Conservation (phyloP, 2,113 vertebrate genomes). For the Oreochromis niloticus region DNA sequence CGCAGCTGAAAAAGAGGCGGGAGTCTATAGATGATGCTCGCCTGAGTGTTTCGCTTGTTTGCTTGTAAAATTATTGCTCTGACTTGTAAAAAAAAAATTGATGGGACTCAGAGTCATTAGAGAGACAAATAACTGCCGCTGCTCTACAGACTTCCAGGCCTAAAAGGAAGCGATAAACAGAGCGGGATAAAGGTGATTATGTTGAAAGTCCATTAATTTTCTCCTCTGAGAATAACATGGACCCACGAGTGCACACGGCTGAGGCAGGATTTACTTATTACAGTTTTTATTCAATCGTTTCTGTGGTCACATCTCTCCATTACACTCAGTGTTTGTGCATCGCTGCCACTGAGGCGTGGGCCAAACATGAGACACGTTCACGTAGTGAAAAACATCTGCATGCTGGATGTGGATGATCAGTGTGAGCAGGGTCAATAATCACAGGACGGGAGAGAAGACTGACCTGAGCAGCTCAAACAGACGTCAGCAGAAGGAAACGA, state of each 20-base stretch:
- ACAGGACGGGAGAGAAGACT: background rate
- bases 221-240: background rate
- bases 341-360: background rate
- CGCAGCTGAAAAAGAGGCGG: background rate
- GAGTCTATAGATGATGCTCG: background rate
- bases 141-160: background rate
- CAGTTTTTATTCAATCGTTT: background rate
- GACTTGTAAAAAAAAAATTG: background rate
- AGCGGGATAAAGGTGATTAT: background rate
- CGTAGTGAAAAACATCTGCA: background rate
- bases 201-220: background rate
- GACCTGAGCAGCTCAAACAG: background rate
- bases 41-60: background rate
- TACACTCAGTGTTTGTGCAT: background rate
- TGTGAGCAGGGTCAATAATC: background rate
- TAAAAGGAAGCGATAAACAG: constrained; percentile 2
- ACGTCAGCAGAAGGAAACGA: background rate
- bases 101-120: constrained; percentile 4
- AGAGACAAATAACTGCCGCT: background rate
- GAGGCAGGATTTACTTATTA: background rate
- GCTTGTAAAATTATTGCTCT: background rate
- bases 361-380: background rate
- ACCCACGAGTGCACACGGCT: background rate
- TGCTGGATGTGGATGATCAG: background rate
- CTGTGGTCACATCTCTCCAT: background rate